phyloP scores from a whole-genome alignment of 2,888 invertebrate genomes.

The Xylota segnis region DNA sequence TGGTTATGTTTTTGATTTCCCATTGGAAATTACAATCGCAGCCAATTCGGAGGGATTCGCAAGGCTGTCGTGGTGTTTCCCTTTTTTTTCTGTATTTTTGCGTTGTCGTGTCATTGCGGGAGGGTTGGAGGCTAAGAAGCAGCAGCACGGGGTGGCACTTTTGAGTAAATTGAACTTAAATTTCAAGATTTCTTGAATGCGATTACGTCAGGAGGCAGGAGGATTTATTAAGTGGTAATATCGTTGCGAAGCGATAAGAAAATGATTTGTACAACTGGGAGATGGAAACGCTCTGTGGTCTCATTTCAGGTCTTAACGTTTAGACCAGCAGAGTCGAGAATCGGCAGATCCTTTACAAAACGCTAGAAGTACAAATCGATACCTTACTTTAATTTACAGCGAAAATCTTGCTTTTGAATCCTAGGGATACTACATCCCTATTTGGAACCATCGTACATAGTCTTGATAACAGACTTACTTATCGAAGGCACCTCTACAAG shows the following conservation, averaged over 20 bases:
- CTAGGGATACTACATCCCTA: no score
- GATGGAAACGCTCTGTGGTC: background rate
- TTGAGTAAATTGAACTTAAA: conserved; percentile 55
- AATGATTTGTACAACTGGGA: conserved; percentile 31
- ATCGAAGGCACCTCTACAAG: no score
- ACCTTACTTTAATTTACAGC: no score
- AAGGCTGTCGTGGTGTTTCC: conserved; percentile 4
- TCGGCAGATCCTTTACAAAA: no score
- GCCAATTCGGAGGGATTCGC: conserved; percentile 48
- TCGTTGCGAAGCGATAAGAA: conserved; percentile 35
- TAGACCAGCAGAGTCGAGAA: no score
- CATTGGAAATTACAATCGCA: conserved; percentile 71
- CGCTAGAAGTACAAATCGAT: no score
- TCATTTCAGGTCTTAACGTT: no score
- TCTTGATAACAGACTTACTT: no score
- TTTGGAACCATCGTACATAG: no score
- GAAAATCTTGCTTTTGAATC: no score
- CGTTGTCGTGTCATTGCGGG: conserved; percentile 20
- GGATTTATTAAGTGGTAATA: conserved; percentile 44
- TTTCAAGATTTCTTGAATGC: conserved; percentile 39
- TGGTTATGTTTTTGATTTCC: conserved; percentile 69
- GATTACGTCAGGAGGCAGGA: conserved; percentile 16
- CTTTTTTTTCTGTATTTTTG: background rate
- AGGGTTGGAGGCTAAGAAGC: background rate
- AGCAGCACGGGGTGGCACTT: conserved; percentile 7